Evolutionary conservation across 1,140 invertebrate genomes (phyloP).

Genomic region (Akabosia matsudoensis): DNA sequence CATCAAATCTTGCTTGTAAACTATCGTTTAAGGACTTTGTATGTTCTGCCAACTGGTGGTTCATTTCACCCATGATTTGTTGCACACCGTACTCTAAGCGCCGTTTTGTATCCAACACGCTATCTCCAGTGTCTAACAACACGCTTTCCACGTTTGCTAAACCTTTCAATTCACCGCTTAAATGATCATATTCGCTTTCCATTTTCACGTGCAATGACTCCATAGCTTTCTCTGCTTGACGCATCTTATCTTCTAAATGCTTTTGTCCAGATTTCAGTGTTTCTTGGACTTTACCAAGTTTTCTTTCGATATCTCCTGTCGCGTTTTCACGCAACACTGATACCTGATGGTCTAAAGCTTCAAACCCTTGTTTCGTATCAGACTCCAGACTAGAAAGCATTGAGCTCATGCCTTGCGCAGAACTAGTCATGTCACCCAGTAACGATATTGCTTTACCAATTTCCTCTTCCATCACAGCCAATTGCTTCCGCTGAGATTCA

Average conservation of each 20-base stretch:
- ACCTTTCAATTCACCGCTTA: constrained; percentile 57
- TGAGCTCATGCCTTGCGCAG: constrained; percentile 22
- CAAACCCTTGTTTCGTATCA: constrained; percentile 38
- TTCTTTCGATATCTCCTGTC: constrained; percentile 31
- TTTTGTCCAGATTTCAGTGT: constrained; percentile 40
- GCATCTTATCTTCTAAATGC: constrained; percentile 49
- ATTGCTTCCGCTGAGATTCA: constrained; percentile 43
- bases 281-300: constrained; percentile 35
- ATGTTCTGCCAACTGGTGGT: constrained; percentile 65
- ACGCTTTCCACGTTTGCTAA: constrained; percentile 74
- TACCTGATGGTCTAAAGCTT: constrained; percentile 32
- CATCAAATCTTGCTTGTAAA: constrained; percentile 56
- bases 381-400: constrained; percentile 29
- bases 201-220: constrained; percentile 58
- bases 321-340: constrained; percentile 18
- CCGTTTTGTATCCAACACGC: constrained; percentile 76
- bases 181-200: constrained; percentile 58
- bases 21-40: constrained; percentile 65
- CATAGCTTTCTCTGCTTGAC: constrained; percentile 56
- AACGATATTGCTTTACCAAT: constrained; percentile 39
- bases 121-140: constrained; percentile 76
- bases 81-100: constrained; percentile 79
- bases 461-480: constrained; percentile 44
- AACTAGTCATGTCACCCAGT: constrained; percentile 41
- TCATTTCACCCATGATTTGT: constrained; percentile 76